Conservation (phyloP, 2,113 vertebrate species). For the Scomber colias region DNA sequence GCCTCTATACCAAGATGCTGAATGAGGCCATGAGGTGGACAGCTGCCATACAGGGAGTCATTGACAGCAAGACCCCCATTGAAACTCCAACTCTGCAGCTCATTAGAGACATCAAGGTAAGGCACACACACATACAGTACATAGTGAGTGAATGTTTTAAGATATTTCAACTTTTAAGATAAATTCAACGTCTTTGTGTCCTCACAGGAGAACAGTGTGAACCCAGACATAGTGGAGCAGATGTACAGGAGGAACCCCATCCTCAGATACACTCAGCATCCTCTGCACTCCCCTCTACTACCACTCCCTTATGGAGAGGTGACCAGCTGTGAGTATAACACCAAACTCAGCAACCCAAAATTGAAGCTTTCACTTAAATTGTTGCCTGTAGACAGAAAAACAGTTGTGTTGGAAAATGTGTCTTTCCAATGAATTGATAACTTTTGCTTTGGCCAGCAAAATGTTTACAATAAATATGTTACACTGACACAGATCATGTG, state of each 20-base stretch:
- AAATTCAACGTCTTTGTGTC: background rate
- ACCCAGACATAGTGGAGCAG: conserved; percentile 92
- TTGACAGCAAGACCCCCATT: conserved; percentile 93
- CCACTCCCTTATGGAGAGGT: conserved; percentile 92
- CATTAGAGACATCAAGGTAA: conserved; percentile 93
- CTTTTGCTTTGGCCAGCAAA: too few relatives aligned
- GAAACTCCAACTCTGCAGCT: conserved; percentile 95
- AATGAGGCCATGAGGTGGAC: conserved; percentile 95
- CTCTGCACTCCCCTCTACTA: conserved; percentile 91
- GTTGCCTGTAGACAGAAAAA: background rate
- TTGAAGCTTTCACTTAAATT: background rate
- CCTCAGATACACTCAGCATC: conserved; percentile 93
- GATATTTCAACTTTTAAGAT: background rate
- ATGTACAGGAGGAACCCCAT: conserved; percentile 94
- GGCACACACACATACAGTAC: background rate
- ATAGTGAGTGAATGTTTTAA: background rate
- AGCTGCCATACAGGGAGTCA: conserved; percentile 91
- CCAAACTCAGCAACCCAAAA: background rate
- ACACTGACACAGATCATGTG: too few relatives aligned
- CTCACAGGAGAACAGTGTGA: conserved; percentile 90
- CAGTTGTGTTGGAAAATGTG: background rate
- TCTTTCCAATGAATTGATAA: too few relatives aligned
- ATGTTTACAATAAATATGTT: too few relatives aligned
- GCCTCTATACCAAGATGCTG: conserved; percentile 91
- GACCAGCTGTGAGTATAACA: conserved; percentile 84